Base-by-base conservation (phyloP, 2,113 vertebrate species). In the Cheilinus undulatus region DNA sequence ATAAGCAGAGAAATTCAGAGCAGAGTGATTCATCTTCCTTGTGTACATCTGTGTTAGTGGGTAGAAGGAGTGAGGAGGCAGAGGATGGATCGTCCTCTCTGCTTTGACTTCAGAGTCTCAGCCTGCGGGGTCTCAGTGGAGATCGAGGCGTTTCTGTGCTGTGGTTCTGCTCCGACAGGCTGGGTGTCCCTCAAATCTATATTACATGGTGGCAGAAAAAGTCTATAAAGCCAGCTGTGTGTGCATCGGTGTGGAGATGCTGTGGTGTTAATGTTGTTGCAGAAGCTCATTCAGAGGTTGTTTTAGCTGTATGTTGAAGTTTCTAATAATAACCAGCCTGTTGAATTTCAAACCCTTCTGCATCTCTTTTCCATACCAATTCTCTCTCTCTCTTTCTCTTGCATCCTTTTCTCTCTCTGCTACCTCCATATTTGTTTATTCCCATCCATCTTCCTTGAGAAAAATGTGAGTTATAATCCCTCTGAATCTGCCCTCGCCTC, bases 1-100 rank as follows among this genome's bases (percentile, higher is more conserved):
- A 36, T 30, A 60, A 50, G 17, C 27, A 1, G 5, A 4, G 28
- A 24, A 45, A 27, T n/a, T 26, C 46, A 5, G 12, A n/a, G 49
- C 0, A 0, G 48, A n/a, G 24, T 62, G 75, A 74, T 2, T 78
- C 70, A 70, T 7, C 12, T 1, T 11, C 34, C 17, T 40, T 34
- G 17, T 23, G 8, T 17, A 42, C 38, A 17, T 42, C 38, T 42
- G 3, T 42, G 38, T 42, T 15, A 0, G 38, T 17, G 38, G 38
- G 14, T 14, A 17, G 38, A 10, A 38, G 38, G 2, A 42, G 7
- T 26, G 1, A 1, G 28, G 23, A 15, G 45, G 20, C 11, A 15
- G 3, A 28, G 19, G 48, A 54, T 49, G 28, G 10, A 34, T 7
- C n/a, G 48, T 7, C 0, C 42, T 15, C 20, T 53, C 20, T 65